These are phyloP conservation scores for Lepus timidus DNA, from an alignment of 2,113 vertebrate genomes.

Conservation along the genomic window DNA sequence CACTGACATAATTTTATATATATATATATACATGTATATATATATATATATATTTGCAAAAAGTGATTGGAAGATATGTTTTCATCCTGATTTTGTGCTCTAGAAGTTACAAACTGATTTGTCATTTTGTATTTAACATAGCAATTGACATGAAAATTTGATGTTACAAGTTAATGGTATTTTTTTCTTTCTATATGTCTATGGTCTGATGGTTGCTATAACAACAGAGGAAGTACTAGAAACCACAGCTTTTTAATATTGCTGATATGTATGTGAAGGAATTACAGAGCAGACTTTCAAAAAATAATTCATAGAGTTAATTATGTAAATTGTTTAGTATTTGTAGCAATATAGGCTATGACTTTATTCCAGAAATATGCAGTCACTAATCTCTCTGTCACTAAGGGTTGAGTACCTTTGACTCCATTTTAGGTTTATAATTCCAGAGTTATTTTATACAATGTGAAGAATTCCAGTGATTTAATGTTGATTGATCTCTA, in stretches of 20 bases:
- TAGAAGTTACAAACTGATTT: neutral
- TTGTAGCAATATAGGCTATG: slow-evolving; percentile 16
- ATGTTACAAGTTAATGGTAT: slow-evolving; percentile 31
- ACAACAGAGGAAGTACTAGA: slow-evolving; percentile 41
- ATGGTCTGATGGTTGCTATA: slow-evolving; percentile 60
- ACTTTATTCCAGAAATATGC: neutral
- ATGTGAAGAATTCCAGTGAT: slow-evolving; percentile 26
- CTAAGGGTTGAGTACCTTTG: neutral
- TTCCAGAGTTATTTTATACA: slow-evolving; percentile 29
- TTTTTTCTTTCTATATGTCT: slow-evolving; percentile 43
- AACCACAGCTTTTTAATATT: slow-evolving; percentile 36
- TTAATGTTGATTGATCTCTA: neutral
- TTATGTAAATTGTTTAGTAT: slow-evolving; percentile 43
- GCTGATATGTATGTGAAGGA: slow-evolving; percentile 11
- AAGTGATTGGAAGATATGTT: neutral
- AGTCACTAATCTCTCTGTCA: slow-evolving; percentile 34
- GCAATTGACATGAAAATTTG: slow-evolving; percentile 18
- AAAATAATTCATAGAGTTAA: slow-evolving; percentile 41
- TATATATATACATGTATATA: too few relatives aligned
- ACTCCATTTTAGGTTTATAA: neutral
- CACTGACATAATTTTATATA: neutral
- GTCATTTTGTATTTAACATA: slow-evolving; percentile 50
- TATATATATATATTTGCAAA: neutral
- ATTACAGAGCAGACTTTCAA: slow-evolving; percentile 21
- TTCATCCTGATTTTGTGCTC: slow-evolving; percentile 32